phyloP scores from a whole-genome alignment of 2,888 invertebrate species.

The Megastigmus dorsalis region DNA sequence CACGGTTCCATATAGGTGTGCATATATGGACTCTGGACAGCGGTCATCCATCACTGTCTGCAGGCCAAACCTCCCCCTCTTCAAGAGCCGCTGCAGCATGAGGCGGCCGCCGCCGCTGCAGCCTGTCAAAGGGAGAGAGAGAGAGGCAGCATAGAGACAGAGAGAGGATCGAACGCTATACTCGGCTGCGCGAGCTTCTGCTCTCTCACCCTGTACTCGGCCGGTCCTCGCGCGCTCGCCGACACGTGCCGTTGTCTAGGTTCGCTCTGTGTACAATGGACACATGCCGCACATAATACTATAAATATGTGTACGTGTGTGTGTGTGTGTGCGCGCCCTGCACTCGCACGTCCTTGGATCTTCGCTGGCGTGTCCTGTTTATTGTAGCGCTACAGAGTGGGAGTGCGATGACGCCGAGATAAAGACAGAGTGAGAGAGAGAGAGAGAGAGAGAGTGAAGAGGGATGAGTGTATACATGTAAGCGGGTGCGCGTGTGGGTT shows the following conservation, averaged over 20 bases:
- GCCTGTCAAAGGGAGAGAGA: constrained; percentile 53
- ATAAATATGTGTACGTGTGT: constrained; percentile 20
- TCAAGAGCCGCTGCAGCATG: neutral
- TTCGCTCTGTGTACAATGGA: constrained; percentile 52
- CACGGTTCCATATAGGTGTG: too few species aligned
- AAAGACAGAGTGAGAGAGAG: neutral
- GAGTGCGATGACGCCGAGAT: constrained; percentile 1
- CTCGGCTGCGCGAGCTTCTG: constrained; percentile 12
- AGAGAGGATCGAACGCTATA: constrained; percentile 64
- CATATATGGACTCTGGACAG: constrained; percentile 63
- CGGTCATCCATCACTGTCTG: constrained; percentile 72
- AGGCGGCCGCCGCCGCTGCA: constrained; percentile 54
- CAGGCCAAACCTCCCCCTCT: constrained; percentile 52
- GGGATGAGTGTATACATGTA: too few species aligned
- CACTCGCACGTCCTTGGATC: neutral
- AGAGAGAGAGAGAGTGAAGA: neutral
- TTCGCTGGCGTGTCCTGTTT: constrained; percentile 42
- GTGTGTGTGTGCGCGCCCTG: neutral
- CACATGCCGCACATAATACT: constrained; percentile 47
- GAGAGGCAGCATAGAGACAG: constrained; percentile 45
- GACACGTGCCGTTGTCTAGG: constrained; percentile 70
- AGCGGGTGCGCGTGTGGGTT: constrained; percentile 5
- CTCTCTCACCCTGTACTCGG: constrained; percentile 33
- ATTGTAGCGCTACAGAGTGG: too few species aligned
- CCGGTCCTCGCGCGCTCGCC: constrained; percentile 52